Base-by-base conservation (phyloP, 1,140 invertebrate genomes). In the Eumaeus atala region DNA sequence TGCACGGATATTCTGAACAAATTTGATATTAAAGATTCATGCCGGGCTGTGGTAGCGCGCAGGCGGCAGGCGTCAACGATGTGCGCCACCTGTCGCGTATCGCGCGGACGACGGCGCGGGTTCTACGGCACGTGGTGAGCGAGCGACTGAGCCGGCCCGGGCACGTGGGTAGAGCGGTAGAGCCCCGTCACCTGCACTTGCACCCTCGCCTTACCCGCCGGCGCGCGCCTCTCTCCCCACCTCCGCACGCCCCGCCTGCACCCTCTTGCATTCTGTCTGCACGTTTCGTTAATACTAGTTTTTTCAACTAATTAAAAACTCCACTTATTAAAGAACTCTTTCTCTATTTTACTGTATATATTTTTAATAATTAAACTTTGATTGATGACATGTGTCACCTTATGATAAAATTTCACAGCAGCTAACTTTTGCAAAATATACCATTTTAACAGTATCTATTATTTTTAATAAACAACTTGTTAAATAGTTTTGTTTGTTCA, bases 101-200 rank as follows among this genome's bases (percentile, higher is more conserved):
- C 64, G 58, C 50, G 61, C 56, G 62, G 54, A 38, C 52, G 36
- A 38, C 44, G 34, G 57, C 56, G 55, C 55, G 55, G 44, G 53
- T 42, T 16, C 47, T 37, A 37, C 54, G 48, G 54, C 56, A 42
- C 64, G 62, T 61, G 60, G 67, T 73, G 76, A 66, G 66, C 67
- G 64, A 70, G 75, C 73, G 73, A 77, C 77, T 81, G 74, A 74
- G 65, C 55, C 62, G 52, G 71, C 70, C 73, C 74, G 74, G 78
- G 77, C 74, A 77, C 79, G 77, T 79, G 79, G 74, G 66, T 65
- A 58, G 57, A 64, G 74, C 67, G 71, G 68, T 73, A 68, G 72
- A 70, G 77, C 72, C 79, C 79, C 73, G 77, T 77, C 79, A 77
- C 70, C 68, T 76, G 74, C 72, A 75, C 70, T 66, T 70, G 69